phyloP scores from a whole-genome alignment of 1,140 invertebrate species.

The Drosophila kohkoa region DNA sequence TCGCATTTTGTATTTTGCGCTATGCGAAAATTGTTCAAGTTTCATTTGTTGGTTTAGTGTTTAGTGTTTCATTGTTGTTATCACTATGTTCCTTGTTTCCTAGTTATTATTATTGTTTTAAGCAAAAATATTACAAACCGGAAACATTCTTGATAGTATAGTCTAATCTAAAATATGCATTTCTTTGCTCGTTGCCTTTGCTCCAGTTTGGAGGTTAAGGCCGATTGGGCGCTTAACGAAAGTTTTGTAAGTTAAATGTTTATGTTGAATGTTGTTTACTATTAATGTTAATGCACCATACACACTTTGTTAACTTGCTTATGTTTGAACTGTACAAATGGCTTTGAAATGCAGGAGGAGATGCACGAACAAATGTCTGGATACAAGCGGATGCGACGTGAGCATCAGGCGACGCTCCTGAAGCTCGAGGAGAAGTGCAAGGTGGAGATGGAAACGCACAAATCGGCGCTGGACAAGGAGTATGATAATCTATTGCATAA shows the following conservation, averaged over 20 bases:
- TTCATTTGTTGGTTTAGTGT: constrained; percentile 6
- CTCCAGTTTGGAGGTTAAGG: constrained; percentile 34
- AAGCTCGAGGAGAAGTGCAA: constrained; percentile 98
- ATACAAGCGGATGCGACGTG: constrained; percentile 98
- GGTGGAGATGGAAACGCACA: constrained; percentile 98
- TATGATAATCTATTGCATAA: constrained; percentile 96
- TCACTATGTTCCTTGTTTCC: background rate
- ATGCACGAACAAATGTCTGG: constrained; percentile 99
- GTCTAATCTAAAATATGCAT: constrained; percentile 15
- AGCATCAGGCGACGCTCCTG: constrained; percentile 97
- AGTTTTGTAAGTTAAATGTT: constrained; percentile 40
- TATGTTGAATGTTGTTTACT: background rate
- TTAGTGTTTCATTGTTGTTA: constrained; percentile 4
- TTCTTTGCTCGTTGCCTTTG: constrained; percentile 31
- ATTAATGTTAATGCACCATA: constrained; percentile 10
- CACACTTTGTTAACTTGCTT: constrained; percentile 28
- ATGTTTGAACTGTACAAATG: constrained; percentile 26
- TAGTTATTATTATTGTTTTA: constrained; percentile 12
- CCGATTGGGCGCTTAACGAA: constrained; percentile 32
- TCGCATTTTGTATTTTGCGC: constrained; percentile 37
- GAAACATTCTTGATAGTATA: background rate
- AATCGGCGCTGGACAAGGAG: constrained; percentile 97
- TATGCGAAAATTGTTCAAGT: constrained; percentile 27
- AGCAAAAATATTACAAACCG: constrained; percentile 4
- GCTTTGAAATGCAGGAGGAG: constrained; percentile 89